These are phyloP conservation scores for Eulemur mongoz DNA, from an alignment of 2,797 vertebrate genomes.

Conservation along the genomic window DNA sequence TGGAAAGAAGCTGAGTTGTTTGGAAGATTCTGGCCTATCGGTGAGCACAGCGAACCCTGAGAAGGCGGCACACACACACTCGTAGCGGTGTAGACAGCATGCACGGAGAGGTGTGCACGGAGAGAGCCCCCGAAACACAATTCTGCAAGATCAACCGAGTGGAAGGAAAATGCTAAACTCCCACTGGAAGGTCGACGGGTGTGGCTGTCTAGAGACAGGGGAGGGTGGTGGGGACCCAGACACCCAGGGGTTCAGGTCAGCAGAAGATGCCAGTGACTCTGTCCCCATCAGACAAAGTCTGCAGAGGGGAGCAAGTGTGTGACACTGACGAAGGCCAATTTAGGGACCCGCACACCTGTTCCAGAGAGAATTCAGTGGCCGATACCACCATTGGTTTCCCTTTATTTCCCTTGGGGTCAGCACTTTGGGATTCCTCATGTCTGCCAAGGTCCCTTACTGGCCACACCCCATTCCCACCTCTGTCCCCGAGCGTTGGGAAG, in stretches of 20 bases:
- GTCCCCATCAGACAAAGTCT: not conserved
- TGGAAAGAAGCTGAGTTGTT: not conserved
- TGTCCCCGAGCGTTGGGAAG: not conserved
- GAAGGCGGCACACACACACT: too few species aligned
- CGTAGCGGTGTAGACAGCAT: fast-evolving
- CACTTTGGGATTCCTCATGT: not conserved
- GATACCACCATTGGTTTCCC: not conserved
- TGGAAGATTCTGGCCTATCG: not conserved
- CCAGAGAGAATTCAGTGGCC: not conserved
- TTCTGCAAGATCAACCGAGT: not conserved
- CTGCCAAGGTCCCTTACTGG: fast-evolving
- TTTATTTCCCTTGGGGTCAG: not conserved
- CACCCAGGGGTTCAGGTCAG: not conserved
- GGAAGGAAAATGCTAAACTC: not conserved
- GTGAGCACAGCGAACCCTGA: not conserved
- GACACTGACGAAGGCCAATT: fast-evolving
- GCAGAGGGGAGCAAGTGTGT: not conserved
- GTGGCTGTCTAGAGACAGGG: not conserved
- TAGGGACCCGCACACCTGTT: fast-evolving
- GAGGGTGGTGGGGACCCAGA: fast-evolving
- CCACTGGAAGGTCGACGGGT: not conserved
- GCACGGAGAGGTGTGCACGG: not conserved
- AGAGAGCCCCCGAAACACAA: not conserved
- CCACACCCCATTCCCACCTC: not conserved
- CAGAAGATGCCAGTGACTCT: not conserved